Conservation (phyloP, 2,797 vertebrate species). For the Gallinago nigripennis region DNA sequence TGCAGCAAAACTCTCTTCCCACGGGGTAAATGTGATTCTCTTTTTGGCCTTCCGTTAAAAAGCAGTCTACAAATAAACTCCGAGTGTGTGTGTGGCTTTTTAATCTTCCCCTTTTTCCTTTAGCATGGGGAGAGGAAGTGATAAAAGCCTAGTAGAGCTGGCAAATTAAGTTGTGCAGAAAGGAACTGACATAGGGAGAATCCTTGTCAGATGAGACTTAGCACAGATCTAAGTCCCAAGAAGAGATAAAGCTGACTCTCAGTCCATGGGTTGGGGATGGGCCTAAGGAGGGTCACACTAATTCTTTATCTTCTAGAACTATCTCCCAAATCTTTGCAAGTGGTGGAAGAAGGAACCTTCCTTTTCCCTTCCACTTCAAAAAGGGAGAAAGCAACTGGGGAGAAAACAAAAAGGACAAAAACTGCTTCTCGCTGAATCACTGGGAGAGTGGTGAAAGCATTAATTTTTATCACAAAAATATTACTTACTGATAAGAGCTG, state of each 20-base stretch:
- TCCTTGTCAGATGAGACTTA: background rate
- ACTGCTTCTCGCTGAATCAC: fast-evolving
- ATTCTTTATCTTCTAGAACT: background rate
- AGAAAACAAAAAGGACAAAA: background rate
- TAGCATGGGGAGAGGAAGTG: background rate
- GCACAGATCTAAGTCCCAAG: background rate
- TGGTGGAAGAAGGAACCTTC: background rate
- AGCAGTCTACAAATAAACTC: slow-evolving; percentile 48
- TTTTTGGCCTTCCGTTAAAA: slow-evolving; percentile 12
- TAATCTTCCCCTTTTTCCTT: slow-evolving; percentile 18
- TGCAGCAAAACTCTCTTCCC: slow-evolving; percentile 40
- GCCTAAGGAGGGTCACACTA: background rate
- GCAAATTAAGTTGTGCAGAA: slow-evolving; percentile 22
- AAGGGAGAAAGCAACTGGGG: background rate
- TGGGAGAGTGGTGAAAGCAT: background rate
- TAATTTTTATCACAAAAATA: background rate
- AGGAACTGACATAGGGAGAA: background rate
- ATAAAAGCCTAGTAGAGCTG: slow-evolving; percentile 24
- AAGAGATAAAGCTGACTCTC: background rate
- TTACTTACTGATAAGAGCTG: background rate
- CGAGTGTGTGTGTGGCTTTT: background rate
- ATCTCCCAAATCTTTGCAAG: background rate
- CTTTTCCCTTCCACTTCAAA: background rate
- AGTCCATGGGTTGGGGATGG: background rate
- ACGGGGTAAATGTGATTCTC: slow-evolving; percentile 26